phyloP scores from a whole-genome alignment of 2,888 invertebrate species.

The Cerastis rubricosa region DNA sequence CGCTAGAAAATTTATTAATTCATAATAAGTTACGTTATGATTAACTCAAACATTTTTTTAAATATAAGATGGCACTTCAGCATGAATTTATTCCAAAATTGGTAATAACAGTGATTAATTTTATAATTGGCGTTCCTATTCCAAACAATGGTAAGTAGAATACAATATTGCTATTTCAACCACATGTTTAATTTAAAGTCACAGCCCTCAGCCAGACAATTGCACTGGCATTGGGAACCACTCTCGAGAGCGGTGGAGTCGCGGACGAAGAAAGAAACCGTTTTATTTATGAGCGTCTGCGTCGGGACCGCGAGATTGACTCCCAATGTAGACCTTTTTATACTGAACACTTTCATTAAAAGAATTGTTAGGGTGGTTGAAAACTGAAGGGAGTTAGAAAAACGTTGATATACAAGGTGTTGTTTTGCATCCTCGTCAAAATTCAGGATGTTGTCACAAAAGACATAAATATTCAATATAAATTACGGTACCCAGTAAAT shows the following conservation, averaged over 20 bases:
- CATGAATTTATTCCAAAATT: not conserved
- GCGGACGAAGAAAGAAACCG: slow-evolving; percentile 36
- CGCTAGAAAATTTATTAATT: not conserved
- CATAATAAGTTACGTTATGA: no score
- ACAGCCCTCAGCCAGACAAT: slow-evolving; percentile 37
- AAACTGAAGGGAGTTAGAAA: not conserved
- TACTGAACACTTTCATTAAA: slow-evolving; percentile 49
- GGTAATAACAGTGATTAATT: not conserved
- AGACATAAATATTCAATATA: no score
- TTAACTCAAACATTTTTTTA: not conserved
- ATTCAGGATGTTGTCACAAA: no score
- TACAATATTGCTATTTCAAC: slow-evolving; percentile 1
- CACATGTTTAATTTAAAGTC: slow-evolving; percentile 56
- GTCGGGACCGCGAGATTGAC: slow-evolving; percentile 6
- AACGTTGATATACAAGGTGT: not conserved
- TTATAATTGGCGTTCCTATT: not conserved
- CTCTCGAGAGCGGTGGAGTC: slow-evolving; percentile 25
- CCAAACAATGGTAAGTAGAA: not conserved
- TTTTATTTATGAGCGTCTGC: slow-evolving; percentile 63
- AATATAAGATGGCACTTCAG: not conserved
- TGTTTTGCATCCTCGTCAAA: no score
- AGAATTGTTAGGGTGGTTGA: not conserved
- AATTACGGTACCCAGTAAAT: no score
- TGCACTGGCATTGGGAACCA: slow-evolving; percentile 21
- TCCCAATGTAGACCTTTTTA: slow-evolving; percentile 44